Evolutionary conservation across 2,888 invertebrate genomes (phyloP).

Genomic region (Dryadula phaetusa): DNA sequence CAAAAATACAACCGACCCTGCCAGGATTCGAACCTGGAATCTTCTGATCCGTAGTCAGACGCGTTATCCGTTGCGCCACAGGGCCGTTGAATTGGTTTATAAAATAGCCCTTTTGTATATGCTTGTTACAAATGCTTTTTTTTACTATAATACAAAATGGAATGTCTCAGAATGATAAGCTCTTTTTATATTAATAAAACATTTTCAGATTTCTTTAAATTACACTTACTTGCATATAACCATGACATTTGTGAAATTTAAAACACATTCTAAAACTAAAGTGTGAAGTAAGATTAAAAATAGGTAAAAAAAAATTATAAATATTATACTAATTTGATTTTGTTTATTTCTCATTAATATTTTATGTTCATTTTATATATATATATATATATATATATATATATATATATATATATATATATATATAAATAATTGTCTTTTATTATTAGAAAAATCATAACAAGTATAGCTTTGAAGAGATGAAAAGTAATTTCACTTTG

Average conservation of each 20-base stretch:
- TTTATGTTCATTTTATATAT: too few relatives aligned
- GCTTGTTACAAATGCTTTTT: too few relatives aligned
- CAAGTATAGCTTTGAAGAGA: conserved; percentile 7
- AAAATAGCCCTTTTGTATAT: too few relatives aligned
- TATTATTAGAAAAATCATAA: neutral
- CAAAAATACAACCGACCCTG: conserved; percentile 70
- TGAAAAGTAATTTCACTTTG: conserved; percentile 5
- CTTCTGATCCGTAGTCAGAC: conserved; percentile 89
- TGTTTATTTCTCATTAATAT: too few relatives aligned
- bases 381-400: too few relatives aligned
- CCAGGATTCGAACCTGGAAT: conserved; percentile 88
- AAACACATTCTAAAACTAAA: too few relatives aligned
- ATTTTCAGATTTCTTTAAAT: neutral
- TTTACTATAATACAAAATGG: neutral
- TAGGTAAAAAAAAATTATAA: too few relatives aligned
- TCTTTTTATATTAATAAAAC: neutral
- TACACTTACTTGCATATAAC: too few relatives aligned
- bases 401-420: too few relatives aligned
- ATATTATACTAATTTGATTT: too few relatives aligned
- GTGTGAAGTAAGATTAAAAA: too few relatives aligned
- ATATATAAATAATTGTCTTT: neutral
- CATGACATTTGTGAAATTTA: too few relatives aligned
- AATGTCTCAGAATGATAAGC: neutral
- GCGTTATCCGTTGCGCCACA: conserved; percentile 88
- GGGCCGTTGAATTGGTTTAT: conserved; percentile 61